phyloP scores from a whole-genome alignment of 30 jellyfish, hydroid and myxozoan species.

The Euphysa ruthae region DNA sequence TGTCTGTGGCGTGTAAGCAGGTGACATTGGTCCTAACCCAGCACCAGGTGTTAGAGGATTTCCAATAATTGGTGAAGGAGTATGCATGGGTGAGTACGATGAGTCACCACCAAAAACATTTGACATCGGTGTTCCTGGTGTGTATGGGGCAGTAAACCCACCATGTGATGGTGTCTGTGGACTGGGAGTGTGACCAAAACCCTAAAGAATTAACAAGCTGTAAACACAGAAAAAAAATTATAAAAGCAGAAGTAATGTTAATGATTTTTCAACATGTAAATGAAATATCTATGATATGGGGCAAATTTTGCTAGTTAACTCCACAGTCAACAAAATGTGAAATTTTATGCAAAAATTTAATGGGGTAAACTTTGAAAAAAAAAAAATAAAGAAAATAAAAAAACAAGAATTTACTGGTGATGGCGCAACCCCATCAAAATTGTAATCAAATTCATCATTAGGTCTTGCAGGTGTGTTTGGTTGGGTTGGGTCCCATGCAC shows the following conservation, averaged over 20 bases:
- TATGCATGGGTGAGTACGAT: slow-evolving; percentile 83
- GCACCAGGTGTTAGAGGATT: slow-evolving; percentile 98
- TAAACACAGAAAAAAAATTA: too few relatives aligned
- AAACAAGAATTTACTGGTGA: slow-evolving; percentile 73
- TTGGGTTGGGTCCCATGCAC: slow-evolving; percentile 99
- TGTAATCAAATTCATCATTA: slow-evolving; percentile 84
- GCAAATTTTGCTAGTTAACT: too few relatives aligned
- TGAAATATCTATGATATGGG: too few relatives aligned
- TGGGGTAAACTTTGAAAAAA: background rate
- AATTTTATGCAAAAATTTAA: background rate
- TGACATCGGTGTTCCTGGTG: slow-evolving; percentile 97
- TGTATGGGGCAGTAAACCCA: slow-evolving; percentile 75
- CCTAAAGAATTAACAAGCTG: slow-evolving; percentile 44
- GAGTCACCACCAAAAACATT: slow-evolving; percentile 82
- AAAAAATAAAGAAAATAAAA: background rate
- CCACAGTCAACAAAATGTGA: too few relatives aligned
- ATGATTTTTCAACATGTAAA: too few relatives aligned
- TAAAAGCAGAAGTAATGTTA: too few relatives aligned
- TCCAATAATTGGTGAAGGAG: slow-evolving; percentile 94
- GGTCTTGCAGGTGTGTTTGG: slow-evolving; percentile 99
- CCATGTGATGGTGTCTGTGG: slow-evolving; percentile 96
- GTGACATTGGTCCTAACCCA: slow-evolving; percentile 89
- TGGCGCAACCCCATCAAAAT: slow-evolving; percentile 83
- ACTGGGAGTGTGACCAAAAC: slow-evolving; percentile 91
- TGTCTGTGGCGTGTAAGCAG: slow-evolving; percentile 69